Conservation (phyloP, 1,140 invertebrate genomes). For the Diorhabda carinulata region DNA sequence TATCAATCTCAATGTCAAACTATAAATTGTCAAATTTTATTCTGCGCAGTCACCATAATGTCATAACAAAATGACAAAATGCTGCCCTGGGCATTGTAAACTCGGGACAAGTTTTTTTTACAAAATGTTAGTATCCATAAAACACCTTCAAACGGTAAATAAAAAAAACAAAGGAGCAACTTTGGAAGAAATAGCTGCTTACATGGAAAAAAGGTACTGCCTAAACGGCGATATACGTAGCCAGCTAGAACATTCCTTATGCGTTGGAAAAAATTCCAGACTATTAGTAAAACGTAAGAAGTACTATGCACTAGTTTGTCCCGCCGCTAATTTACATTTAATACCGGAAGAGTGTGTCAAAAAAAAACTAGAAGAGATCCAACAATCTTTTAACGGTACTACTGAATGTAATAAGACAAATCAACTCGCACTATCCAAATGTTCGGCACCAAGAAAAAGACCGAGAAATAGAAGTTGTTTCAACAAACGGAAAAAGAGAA, state of each 20-base stretch:
- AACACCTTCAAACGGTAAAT: conserved; percentile 18
- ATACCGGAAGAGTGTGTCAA: conserved; percentile 21
- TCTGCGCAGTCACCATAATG: too few species aligned
- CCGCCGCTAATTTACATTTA: conserved; percentile 27
- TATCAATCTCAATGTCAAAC: too few species aligned
- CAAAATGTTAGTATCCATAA: conserved; percentile 23
- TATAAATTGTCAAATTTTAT: too few species aligned
- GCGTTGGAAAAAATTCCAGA: conserved; percentile 17
- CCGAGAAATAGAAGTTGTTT: background rate
- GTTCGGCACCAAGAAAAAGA: background rate
- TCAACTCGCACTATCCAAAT: background rate
- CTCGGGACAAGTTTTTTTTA: conserved; percentile 24
- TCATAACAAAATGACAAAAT: conserved; percentile 13
- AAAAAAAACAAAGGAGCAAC: conserved; percentile 14
- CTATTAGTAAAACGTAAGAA: conserved; percentile 23
- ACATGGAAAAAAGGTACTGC: conserved; percentile 21
- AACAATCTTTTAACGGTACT: conserved; percentile 9
- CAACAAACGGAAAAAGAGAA: background rate
- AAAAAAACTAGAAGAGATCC: conserved; percentile 25
- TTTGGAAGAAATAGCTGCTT: conserved; percentile 24
- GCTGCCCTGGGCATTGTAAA: conserved; percentile 7
- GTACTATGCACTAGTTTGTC: conserved; percentile 24
- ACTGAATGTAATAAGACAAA: background rate
- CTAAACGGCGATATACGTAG: conserved; percentile 26
- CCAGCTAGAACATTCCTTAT: conserved; percentile 25